These are phyloP conservation scores for Leptinotarsa peninsularis DNA, from an alignment of 2,888 invertebrate species.

Conservation along the genomic window DNA sequence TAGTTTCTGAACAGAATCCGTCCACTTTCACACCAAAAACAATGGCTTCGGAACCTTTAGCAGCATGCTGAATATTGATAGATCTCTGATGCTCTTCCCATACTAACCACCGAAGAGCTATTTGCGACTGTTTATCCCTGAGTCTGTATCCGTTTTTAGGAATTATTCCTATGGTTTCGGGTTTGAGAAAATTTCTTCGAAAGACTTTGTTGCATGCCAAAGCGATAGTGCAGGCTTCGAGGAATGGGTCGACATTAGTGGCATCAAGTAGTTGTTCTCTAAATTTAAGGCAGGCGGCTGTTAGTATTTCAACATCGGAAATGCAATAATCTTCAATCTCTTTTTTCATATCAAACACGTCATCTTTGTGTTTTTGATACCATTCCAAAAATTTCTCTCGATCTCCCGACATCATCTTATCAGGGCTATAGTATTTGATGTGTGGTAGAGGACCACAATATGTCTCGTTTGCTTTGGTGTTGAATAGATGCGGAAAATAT, in stretches of 20 bases:
- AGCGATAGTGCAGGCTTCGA: slow-evolving; percentile 49
- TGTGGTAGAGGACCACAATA: slow-evolving; percentile 36
- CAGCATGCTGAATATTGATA: slow-evolving; percentile 45
- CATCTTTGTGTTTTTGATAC: slow-evolving; percentile 33
- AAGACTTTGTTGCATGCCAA: slow-evolving; percentile 52
- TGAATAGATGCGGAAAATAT: slow-evolving; percentile 49
- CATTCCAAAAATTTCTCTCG: slow-evolving; percentile 35
- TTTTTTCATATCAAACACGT: slow-evolving; percentile 53
- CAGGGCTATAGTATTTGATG: slow-evolving; percentile 30
- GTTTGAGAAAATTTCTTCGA: slow-evolving; percentile 50
- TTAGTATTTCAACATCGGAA: slow-evolving; percentile 45
- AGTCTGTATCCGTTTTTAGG: slow-evolving; percentile 52
- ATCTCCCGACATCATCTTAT: slow-evolving; percentile 21
- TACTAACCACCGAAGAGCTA: slow-evolving; percentile 40
- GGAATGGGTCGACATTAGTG: slow-evolving; percentile 46
- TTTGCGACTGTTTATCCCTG: slow-evolving; percentile 34
- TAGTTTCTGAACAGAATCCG: slow-evolving; percentile 38
- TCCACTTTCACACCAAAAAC: slow-evolving; percentile 35
- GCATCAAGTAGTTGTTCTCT: slow-evolving; percentile 25
- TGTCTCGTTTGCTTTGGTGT: slow-evolving; percentile 34
- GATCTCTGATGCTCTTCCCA: slow-evolving; percentile 36
- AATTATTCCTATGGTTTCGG: slow-evolving; percentile 52
- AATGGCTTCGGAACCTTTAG: slow-evolving; percentile 1
- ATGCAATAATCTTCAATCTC: slow-evolving; percentile 50
- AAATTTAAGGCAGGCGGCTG: slow-evolving; percentile 24